phyloP scores from a whole-genome alignment of 2,888 invertebrate species.

The Bugulina stolonifera region DNA sequence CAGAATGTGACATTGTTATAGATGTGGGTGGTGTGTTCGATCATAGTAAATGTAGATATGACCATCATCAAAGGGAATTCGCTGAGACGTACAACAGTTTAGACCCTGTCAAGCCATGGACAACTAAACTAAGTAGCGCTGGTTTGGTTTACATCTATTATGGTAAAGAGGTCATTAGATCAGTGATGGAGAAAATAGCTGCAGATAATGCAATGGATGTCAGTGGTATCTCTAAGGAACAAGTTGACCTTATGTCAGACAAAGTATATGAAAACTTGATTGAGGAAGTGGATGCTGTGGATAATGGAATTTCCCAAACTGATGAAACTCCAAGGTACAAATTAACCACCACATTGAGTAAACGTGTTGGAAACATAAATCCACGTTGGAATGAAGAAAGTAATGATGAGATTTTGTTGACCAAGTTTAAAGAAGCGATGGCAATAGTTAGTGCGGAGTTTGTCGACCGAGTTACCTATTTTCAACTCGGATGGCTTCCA shows the following conservation, averaged over 20 bases:
- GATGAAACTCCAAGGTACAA: conserved; percentile 62
- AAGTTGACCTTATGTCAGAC: conserved; percentile 48
- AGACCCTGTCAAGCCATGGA: conserved; percentile 44
- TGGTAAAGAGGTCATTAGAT: conserved; percentile 65
- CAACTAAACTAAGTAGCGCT: conserved; percentile 80
- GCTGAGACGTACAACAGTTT: conserved; percentile 51
- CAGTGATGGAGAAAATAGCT: conserved; percentile 3
- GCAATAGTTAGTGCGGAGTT: conserved; percentile 74
- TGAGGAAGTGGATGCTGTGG: conserved; percentile 90
- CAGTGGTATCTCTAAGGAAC: not conserved
- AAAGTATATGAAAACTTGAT: conserved; percentile 78
- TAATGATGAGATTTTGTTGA: conserved; percentile 53
- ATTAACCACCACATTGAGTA: conserved; percentile 72
- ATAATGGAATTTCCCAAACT: conserved; percentile 86
- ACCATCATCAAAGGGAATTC: conserved; percentile 78
- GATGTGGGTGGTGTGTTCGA: conserved; percentile 88
- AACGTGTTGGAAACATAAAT: conserved; percentile 72
- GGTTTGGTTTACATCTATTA: conserved; percentile 86
- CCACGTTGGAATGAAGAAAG: conserved; percentile 69
- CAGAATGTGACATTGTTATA: conserved; percentile 83
- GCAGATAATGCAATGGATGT: not conserved
- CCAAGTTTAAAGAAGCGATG: conserved; percentile 72
- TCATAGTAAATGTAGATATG: conserved; percentile 70
- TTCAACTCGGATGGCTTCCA: conserved; percentile 74
- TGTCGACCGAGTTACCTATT: conserved; percentile 60